These are phyloP conservation scores for Drosophila pallidifrons DNA, from an alignment of 1,140 invertebrate genomes.

Conservation along the genomic window DNA sequence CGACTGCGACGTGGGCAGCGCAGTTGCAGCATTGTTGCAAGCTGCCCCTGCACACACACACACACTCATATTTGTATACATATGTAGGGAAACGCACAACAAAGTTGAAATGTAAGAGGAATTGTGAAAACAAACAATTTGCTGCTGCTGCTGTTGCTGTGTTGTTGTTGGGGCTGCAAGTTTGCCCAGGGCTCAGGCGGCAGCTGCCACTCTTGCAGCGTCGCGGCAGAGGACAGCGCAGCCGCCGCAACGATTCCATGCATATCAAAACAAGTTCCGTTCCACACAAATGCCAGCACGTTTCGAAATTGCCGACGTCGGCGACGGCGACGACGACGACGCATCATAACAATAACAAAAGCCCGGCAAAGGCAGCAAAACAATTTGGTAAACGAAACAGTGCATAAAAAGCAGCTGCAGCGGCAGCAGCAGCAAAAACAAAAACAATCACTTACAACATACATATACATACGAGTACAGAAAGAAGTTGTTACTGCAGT, in stretches of 20 bases:
- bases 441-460: constrained; percentile 36
- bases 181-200: constrained; percentile 54
- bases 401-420: constrained; percentile 64
- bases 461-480: not conserved
- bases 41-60: constrained; percentile 14
- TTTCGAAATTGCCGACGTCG: constrained; percentile 68
- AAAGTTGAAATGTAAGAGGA: constrained; percentile 65
- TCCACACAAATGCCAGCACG: constrained; percentile 81
- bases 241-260: constrained; percentile 55
- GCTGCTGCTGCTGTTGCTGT: constrained; percentile 48
- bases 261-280: constrained; percentile 81
- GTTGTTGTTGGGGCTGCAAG: constrained; percentile 54
- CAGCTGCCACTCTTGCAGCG: constrained; percentile 23
- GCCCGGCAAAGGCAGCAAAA: constrained; percentile 53
- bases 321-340: constrained; percentile 38
- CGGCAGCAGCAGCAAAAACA: constrained; percentile 20
- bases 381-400: constrained; percentile 69
- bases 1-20: constrained; percentile 26
- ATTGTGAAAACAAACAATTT: constrained; percentile 79
- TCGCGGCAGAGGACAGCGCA: constrained; percentile 25
- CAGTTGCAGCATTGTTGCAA: constrained; percentile 33
- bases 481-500: constrained; percentile 43
- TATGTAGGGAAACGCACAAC: constrained; percentile 46
- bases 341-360: constrained; percentile 81
- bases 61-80: constrained; percentile 1